These are phyloP conservation scores for Gymnorhina tibicen DNA, from an alignment of 2,113 vertebrate genomes.

Conservation along the genomic window DNA sequence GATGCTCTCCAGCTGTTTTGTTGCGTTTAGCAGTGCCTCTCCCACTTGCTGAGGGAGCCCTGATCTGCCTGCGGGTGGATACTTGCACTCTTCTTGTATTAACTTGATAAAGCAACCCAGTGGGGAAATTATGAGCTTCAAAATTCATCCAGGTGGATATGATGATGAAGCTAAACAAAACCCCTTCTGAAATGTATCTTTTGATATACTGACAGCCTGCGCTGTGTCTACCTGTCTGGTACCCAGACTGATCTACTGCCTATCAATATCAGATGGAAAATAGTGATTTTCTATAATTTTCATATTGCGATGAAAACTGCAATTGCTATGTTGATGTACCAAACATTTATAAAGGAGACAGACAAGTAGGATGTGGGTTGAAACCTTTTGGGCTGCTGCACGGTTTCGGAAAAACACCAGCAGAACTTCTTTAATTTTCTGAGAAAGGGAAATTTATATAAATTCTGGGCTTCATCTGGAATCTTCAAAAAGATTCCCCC, in stretches of 20 bases:
- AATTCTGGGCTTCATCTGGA: neutral
- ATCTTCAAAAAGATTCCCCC: neutral
- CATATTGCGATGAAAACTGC: neutral
- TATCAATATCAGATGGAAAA: neutral
- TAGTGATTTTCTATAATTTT: neutral
- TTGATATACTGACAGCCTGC: neutral
- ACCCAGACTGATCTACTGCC: neutral
- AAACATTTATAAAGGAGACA: neutral
- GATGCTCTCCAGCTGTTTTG: neutral
- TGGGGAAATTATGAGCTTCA: neutral
- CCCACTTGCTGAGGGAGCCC: neutral
- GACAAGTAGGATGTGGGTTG: neutral
- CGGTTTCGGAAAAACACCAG: neutral
- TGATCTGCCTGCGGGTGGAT: rapidly evolving
- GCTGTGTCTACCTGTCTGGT: neutral
- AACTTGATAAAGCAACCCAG: neutral
- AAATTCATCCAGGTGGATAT: neutral
- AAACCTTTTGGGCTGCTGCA: neutral
- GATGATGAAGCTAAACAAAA: neutral
- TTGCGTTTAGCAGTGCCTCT: neutral
- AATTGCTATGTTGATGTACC: neutral
- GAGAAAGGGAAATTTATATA: neutral
- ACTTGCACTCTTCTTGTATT: neutral
- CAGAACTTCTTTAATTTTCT: neutral
- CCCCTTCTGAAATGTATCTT: neutral